Evolutionary conservation across 1,140 invertebrate genomes (phyloP), one percentile per base, ranked within the genome.

Genomic region (Schlechtendalia chinensis): DNA sequence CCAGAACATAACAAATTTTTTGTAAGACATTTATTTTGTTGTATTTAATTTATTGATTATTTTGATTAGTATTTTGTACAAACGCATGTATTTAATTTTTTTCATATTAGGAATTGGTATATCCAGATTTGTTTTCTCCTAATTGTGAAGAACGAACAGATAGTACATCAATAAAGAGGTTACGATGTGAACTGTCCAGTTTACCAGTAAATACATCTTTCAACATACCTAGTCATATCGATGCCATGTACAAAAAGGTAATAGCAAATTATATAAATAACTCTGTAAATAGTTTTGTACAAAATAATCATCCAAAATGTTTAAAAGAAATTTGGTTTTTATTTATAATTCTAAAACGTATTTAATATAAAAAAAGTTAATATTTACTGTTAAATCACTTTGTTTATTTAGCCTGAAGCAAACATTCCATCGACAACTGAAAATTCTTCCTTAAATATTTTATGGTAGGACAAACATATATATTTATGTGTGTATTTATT

Each of bases 191-290:
- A 50, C n/a, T 63, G 1, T 22, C 58, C 1, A 63, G 22, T 24
- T 0, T n/a, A 19, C n/a, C 56, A 29, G 16, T 29, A n/a, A 19
- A 79, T 61, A 53, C 12, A 63, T 53, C 3, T 47, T 29, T 79
- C 17, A 63, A 32, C 16, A n/a, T 63, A 27, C 75, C 75, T n/a
- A 29, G 16, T 63, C 22, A 45, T 50, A 61, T 77, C 27, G 58
- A 77, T 50, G 16, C 5, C 6, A 47, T 77, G 58, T 63, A 79
- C 50, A 79, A 63, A 61, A n/a, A 79, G 56, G 75, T 79, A 79
- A 63, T 19, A n/a, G n/a, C n/a, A 14, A 19, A 19, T 12, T 47
- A 22, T 47, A 12, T n/a, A 56, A 56, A 50, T 50, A 39, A n/a
- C n/a, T n/a, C n/a, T n/a, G n/a, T n/a, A n/a, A n/a, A n/a, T n/a